phyloP scores from a whole-genome alignment of 2,888 invertebrate species.

The Epinotia bilunana region DNA sequence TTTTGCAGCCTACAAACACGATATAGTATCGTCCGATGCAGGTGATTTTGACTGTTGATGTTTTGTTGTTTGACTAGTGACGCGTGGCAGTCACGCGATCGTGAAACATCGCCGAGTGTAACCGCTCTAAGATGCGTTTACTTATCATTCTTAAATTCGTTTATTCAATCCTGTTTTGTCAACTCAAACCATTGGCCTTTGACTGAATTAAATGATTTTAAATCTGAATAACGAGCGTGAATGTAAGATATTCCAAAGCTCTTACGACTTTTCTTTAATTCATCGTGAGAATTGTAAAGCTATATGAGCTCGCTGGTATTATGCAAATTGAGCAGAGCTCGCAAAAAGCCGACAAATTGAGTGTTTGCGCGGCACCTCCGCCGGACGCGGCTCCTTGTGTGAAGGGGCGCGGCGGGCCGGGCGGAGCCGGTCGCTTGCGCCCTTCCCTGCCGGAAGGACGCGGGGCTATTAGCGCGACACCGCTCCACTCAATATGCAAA shows the following conservation, averaged over 20 bases:
- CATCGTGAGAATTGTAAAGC: slow-evolving; percentile 16
- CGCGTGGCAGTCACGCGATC: no score
- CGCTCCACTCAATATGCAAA: slow-evolving; percentile 42
- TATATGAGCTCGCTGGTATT: slow-evolving; percentile 29
- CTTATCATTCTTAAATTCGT: not conserved
- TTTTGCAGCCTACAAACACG: no score
- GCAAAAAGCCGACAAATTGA: slow-evolving; percentile 42
- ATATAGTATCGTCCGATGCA: no score
- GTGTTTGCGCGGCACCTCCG: slow-evolving; percentile 15
- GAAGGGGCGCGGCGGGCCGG: not conserved
- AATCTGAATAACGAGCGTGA: not conserved
- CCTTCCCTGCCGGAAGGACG: not conserved
- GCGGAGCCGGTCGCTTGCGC: not conserved
- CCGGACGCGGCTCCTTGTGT: not conserved
- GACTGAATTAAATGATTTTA: not conserved
- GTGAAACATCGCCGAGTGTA: no score
- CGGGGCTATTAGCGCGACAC: slow-evolving; percentile 31
- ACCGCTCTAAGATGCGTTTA: not conserved
- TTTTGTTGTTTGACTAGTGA: no score
- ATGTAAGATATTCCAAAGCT: not conserved
- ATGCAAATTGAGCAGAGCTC: slow-evolving; percentile 31
- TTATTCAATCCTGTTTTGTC: not conserved
- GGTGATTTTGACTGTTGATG: no score
- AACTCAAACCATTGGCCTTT: not conserved
- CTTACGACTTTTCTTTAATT: slow-evolving; percentile 7